Evolutionary conservation across 2,113 vertebrate genomes (phyloP), one percentile per base, ranked within the genome.

Genomic region (Thermophis baileyi): DNA sequence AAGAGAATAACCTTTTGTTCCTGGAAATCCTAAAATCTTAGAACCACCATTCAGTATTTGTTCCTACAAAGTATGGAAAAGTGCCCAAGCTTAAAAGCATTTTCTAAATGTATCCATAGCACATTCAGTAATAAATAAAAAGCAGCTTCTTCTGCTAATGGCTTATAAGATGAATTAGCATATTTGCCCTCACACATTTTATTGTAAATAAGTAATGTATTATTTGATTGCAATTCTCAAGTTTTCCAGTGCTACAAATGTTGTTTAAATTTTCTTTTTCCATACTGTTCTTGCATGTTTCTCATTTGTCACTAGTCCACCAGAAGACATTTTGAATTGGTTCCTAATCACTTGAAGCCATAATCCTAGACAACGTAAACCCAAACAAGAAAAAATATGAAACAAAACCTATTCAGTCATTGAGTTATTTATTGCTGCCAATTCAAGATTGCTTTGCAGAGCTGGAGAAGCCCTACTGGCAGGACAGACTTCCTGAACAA

Each of bases 241-340:
- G 25, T 95, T 94, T 94, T 94, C 94, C 88, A 63, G 89, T 91
- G 1, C 85, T 51, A 0, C n/a, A 22, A 25, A 88, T 93, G 92
- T 94, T 94, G 92, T 93, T 6, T 24, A 94, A 87, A n/a, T 93
- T 92, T 57, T 95, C 96, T 94, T 92, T 44, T 91, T 92, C 81
- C 44, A 63, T 63, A 87, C 54, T 6, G 25, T 86, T 60, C 20
- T 44, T 89, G 91, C 40, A 0, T 95, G 94, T 96, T 94, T 40
- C 69, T 30, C 88, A 1, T 92, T 94, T 94, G 95, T 95, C 93
- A 91, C 85, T 6, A 0, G 40, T 12, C 93, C 9, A 40, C 1
- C 7, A n/a, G 1, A 90, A 30, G 69, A 87, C 60, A 85, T 94
- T 95, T 93, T 96, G 96, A 95, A 95, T 91, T 81, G 1, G 40